phyloP scores from a whole-genome alignment of 2,888 invertebrate genomes.

The Cerastis rubricosa region DNA sequence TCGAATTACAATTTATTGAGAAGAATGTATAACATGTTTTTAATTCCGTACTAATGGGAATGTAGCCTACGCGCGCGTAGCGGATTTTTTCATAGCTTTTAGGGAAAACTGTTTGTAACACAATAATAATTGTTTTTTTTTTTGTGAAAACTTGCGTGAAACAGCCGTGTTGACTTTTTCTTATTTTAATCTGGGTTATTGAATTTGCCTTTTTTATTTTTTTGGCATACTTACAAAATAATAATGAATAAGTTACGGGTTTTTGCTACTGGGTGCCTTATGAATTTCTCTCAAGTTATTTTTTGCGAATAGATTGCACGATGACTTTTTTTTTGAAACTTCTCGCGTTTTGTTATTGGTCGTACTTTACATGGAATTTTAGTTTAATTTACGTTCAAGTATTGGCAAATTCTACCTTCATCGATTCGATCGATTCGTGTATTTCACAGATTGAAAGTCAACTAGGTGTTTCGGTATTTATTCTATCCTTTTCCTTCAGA shows the following conservation, averaged over 20 bases:
- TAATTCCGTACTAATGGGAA: slow-evolving; percentile 44
- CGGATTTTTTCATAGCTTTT: slow-evolving; percentile 55
- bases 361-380: background rate
- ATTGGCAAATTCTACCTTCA: no score
- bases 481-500: background rate
- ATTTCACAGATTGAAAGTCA: background rate
- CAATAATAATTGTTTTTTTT: background rate
- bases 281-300: slow-evolving; percentile 9
- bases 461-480: background rate
- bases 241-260: background rate
- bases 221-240: slow-evolving; percentile 10
- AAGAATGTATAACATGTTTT: slow-evolving; percentile 54
- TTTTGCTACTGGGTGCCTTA: background rate
- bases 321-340: background rate
- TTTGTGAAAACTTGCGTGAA: slow-evolving; percentile 10
- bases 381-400: background rate
- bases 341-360: background rate
- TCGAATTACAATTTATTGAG: slow-evolving; percentile 64
- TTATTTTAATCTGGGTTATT: slow-evolving; percentile 29
- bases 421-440: background rate
- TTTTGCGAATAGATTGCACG: slow-evolving; percentile 5
- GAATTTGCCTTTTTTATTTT: slow-evolving; percentile 12
- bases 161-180: background rate
- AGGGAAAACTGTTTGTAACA: slow-evolving; percentile 24
- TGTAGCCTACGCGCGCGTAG: slow-evolving; percentile 56